Conservation (phyloP, 2,888 invertebrate genomes). For the Hydropsyche betteni region DNA sequence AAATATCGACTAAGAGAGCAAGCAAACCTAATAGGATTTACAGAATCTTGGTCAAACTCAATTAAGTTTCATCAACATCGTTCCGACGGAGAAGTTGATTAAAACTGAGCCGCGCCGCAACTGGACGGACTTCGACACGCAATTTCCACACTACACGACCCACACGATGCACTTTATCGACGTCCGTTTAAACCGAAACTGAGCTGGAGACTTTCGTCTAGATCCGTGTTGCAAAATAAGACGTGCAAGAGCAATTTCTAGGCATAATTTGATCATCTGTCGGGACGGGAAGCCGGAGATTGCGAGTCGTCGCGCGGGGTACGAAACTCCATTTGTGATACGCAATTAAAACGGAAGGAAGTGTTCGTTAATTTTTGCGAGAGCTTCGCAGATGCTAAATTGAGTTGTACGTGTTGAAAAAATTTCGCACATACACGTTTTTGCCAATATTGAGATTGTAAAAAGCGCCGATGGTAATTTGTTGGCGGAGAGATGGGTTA, state of each 20-base stretch:
- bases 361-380: background rate
- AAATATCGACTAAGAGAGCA: slow-evolving; percentile 16
- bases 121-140: no score
- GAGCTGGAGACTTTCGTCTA: no score
- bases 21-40: slow-evolving; percentile 34
- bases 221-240: no score
- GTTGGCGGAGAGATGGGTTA: background rate
- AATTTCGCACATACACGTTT: no score
- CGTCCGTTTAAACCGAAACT: no score
- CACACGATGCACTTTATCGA: no score
- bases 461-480: background rate
- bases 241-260: no score
- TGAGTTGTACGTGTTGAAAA: background rate
- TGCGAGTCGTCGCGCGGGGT: background rate
- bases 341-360: slow-evolving; percentile 20
- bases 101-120: no score
- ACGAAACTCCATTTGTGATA: slow-evolving; percentile 24
- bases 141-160: no score
- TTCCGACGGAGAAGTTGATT: slow-evolving; percentile 17
- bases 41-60: slow-evolving; percentile 30
- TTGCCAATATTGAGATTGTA: no score
- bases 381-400: background rate
- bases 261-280: no score
- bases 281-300: no score
- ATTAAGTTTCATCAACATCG: slow-evolving; percentile 31